Conservation (phyloP, 2,113 vertebrate species). For the Forbesichthys papilliferus region DNA sequence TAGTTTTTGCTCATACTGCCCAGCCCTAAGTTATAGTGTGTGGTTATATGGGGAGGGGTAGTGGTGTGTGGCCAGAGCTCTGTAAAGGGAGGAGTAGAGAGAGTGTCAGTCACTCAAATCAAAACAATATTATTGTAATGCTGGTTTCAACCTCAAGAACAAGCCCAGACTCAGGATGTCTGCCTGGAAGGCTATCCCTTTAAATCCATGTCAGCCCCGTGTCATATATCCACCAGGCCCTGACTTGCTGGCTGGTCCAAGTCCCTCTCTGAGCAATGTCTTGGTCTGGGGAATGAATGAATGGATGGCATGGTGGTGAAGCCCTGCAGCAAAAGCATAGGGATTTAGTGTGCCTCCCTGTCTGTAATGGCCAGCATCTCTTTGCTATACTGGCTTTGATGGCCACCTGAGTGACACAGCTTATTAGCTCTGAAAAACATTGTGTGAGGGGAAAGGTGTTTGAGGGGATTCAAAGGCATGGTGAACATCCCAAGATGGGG, state of each 20-base stretch:
- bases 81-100: no score
- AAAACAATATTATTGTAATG: no score
- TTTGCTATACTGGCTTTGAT: conserved; percentile 50
- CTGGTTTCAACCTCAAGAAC: no score
- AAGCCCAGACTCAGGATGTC: no score
- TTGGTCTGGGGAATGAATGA: conserved; percentile 43
- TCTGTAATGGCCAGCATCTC: conserved; percentile 49
- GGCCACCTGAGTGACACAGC: conserved; percentile 58
- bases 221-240: conserved; percentile 47
- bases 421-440: conserved; percentile 59
- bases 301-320: conserved; percentile 50
- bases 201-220: conserved; percentile 21
- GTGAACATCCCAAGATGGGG: conserved; percentile 39
- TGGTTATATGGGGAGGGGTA: no score
- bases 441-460: conserved; percentile 36
- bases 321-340: conserved; percentile 29
- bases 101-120: no score
- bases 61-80: no score
- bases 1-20: no score
- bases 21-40: no score
- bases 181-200: neutral
- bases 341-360: conserved; percentile 51
- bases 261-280: conserved; percentile 51
- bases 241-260: conserved; percentile 46
- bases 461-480: conserved; percentile 31